Evolutionary conservation across 2,113 vertebrate genomes (phyloP), one percentile per base, ranked within the genome.

Genomic region (Scytalopus superciliaris): DNA sequence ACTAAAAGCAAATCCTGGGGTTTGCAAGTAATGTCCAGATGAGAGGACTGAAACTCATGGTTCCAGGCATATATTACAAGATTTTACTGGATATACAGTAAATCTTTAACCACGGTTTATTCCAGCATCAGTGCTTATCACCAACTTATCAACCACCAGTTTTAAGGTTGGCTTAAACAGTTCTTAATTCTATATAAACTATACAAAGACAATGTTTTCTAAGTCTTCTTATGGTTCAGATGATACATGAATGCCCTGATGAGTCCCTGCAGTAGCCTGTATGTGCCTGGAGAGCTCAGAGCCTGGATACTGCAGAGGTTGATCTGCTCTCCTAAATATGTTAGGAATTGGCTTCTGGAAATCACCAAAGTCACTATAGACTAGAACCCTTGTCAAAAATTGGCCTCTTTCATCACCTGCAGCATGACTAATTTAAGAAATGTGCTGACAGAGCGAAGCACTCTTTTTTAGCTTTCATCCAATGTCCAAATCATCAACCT

Each of bases 21-120:
- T 76, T 56, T 47, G 12, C n/a, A 59, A 74, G 30, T 63, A 50
- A 80, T 13, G 24, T 70, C 28, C n/a, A 69, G 30, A 44, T 25
- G 6, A 70, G 12, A 12, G 17, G 18, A 72, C 1, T 14, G 9
- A 82, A 87, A 68, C 21, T 33, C 0, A 0, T 7, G 17, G 44
- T 57, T 77, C 24, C n/a, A 53, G 40, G 14, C 22, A 57, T 44
- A 44, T 44, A 80, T 42, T 72, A 30, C 56, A 86, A 64, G 23
- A 64, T 50, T 79, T 73, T 67, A 45, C 44, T 35, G 55, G 14
- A 75, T 52, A 15, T 63, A 53, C 14, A 68, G 66, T 63, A 84
- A 86, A 83, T 50, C 42, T 88, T 82, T 88, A 77, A 85, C 12
- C 4, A 47, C 22, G 49, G 7, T 7, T 86, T 62, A 86, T 77